A percentile compares a stretch with the other conserved stretches of the same genome.
phyloP scores from a whole-genome alignment of 2,113 vertebrate genomes.

The Monopterus albus region DNA sequence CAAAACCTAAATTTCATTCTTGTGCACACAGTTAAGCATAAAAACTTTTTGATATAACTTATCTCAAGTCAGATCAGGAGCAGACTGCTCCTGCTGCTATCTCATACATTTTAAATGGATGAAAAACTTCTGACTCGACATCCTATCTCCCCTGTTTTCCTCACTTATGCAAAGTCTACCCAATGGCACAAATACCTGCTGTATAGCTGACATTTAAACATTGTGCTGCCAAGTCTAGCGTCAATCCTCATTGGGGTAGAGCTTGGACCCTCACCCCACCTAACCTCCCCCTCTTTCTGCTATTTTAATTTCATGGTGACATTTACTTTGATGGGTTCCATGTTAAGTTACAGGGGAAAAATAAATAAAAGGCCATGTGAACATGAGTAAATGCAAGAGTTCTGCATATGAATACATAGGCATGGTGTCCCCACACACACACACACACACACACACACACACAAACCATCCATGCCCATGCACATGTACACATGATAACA shows the following conservation, averaged over 20 bases:
- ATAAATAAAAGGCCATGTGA: neutral
- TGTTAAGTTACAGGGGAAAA: constrained; percentile 23
- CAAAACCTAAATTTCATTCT: neutral
- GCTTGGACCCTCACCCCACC: neutral
- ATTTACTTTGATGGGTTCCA: constrained; percentile 66
- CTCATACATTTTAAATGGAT: neutral
- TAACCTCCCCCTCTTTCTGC: constrained; percentile 1
- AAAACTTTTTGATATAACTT: neutral
- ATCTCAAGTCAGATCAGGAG: neutral
- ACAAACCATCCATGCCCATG: neutral
- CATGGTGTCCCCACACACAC: too few relatives aligned
- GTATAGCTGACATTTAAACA: constrained; percentile 53
- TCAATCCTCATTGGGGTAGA: constrained; percentile 3
- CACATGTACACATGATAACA: neutral
- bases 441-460: neutral
- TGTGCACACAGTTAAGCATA: neutral
- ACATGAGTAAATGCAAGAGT: neutral
- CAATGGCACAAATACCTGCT: constrained; percentile 23
- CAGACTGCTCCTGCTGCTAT: neutral
- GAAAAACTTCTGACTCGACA: neutral
- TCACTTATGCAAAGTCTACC: neutral
- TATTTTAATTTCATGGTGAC: constrained; percentile 71
- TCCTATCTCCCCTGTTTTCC: neutral
- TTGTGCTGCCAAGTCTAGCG: constrained; percentile 21
- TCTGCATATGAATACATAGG: too few relatives aligned